Percentiles rank a stretch among this genome's conserved stretches.
Conservation (phyloP, 2,888 invertebrate species). For the Limnephilus auricula region DNA sequence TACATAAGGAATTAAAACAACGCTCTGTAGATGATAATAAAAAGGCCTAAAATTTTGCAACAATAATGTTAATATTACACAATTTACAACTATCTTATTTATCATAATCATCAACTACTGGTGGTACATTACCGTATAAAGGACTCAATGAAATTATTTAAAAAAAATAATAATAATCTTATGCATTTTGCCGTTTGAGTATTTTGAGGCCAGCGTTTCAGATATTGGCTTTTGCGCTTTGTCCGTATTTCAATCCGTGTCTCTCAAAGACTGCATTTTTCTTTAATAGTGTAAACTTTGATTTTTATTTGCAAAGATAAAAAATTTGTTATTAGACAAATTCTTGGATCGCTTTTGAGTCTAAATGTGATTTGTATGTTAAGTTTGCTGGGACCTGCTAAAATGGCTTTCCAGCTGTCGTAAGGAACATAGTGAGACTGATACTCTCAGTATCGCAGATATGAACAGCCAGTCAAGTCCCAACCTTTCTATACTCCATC, state of each 20-base stretch:
- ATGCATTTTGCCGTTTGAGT: background rate
- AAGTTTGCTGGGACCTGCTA: background rate
- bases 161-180: no score
- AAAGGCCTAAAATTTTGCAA: background rate
- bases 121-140: background rate
- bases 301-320: background rate
- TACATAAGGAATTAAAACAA: background rate
- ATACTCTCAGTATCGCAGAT: background rate
- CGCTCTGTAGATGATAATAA: background rate
- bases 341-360: background rate
- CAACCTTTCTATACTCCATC: background rate
- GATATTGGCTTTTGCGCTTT: background rate
- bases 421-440: background rate
- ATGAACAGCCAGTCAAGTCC: background rate
- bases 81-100: background rate
- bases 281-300: no score
- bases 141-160: background rate
- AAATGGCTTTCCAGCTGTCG: background rate
- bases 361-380: background rate
- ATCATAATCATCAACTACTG: background rate
- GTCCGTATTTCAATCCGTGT: background rate
- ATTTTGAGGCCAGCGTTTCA: background rate
- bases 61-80: background rate
- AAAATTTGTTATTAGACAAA: no score
- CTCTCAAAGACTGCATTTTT: background rate